phyloP scores from a whole-genome alignment of 2,113 vertebrate species.

The Sceloporus undulatus region DNA sequence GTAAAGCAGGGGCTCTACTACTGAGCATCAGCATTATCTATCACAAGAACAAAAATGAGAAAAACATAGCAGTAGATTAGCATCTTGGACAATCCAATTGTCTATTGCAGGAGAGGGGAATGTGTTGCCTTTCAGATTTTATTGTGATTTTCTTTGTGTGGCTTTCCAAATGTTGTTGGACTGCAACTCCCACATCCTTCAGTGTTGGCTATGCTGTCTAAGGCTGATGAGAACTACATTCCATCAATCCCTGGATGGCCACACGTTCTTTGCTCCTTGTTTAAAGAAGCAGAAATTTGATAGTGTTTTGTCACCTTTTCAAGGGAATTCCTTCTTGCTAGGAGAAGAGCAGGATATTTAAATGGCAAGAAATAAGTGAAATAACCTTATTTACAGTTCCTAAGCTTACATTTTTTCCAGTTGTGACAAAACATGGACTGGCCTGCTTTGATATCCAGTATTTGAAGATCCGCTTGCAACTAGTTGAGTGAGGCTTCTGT shows the following conservation, averaged over 20 bases:
- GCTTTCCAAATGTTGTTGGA: not conserved
- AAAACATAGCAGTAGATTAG: not conserved
- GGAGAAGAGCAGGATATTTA: not conserved
- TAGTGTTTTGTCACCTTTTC: not conserved
- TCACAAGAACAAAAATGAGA: not conserved
- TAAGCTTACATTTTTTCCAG: not conserved
- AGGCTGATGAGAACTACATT: not conserved
- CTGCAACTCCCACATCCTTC: not conserved
- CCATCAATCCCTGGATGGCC: not conserved
- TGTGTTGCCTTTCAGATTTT: not conserved
- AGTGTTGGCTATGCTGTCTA: not conserved
- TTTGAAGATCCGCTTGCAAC: constrained; percentile 14
- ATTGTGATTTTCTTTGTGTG: too few relatives aligned
- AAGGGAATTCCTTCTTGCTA: not conserved
- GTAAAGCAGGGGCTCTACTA: not conserved
- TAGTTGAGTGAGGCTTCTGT: constrained; percentile 17
- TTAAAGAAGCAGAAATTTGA: not conserved
- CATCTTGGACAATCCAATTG: too few relatives aligned
- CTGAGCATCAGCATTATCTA: not conserved
- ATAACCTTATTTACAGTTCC: constrained; percentile 7
- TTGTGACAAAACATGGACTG: constrained; percentile 14
- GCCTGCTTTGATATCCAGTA: not conserved
- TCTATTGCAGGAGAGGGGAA: not conserved
- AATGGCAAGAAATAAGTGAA: not conserved
- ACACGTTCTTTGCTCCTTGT: not conserved